Evolutionary conservation across 2,888 invertebrate species (phyloP), one percentile per base, ranked within the genome.

Genomic region (Iphiclides podalirius): DNA sequence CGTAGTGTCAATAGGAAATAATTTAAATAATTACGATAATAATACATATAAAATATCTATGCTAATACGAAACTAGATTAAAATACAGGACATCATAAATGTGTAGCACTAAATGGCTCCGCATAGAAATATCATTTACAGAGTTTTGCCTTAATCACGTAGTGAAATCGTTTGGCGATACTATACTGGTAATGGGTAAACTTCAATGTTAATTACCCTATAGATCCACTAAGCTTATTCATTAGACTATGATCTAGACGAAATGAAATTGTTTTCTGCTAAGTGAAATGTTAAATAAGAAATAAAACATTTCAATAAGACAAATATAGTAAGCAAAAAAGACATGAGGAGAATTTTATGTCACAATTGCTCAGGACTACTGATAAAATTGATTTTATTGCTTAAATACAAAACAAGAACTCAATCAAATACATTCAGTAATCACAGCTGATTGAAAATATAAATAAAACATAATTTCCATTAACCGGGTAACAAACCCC

Each of bases 381-480:
- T n/a, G n/a, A n/a, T n/a, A n/a, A n/a, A n/a, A 11, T 8, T 8
- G 9, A 9, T 34, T 36, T 26, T 26, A 43, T 43, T 43, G 23
- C 35, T 26, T 14, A 26, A 2, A 26, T 26, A 26, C 26, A 9
- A 4, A 35, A 43, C 20, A 20, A 1, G 4, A 17, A 35, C 15
- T 26, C n/a, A n/a, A 42, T 17, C 14, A 12, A 15, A 44, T 23
- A 15, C 35, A 15, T 11, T 17, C 7, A 39, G 17, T 17, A 28
- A 45, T 37, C 45, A 38, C 45, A 45, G 43, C 23, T 11, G 4
- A 43, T 34, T 26, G n/a, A n/a, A n/a, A n/a, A n/a, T n/a, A n/a
- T n/a, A n/a, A n/a, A n/a, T n/a, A 43, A 15, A 20, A 20, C 3
- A 20, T 6, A 20, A 20, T 4, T 20, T 4, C 3, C 20, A 20